Conservation (phyloP, 2,888 invertebrate genomes). For the Gasteruption jaculator region DNA sequence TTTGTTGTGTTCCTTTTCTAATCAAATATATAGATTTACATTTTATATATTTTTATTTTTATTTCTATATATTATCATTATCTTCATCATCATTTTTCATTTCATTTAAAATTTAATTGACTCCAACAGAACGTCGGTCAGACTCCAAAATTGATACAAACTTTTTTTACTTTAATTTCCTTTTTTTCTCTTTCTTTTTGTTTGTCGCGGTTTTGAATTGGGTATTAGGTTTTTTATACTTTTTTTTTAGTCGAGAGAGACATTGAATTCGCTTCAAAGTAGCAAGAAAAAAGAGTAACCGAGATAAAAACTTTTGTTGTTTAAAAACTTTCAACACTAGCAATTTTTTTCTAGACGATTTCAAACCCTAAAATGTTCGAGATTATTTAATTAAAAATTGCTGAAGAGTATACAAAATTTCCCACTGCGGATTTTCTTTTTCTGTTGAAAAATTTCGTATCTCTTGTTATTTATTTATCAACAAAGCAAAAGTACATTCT, state of each 20-base stretch:
- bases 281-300: no score
- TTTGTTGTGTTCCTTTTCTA: constrained; percentile 21
- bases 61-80: constrained; percentile 9
- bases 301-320: constrained; percentile 16
- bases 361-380: no score
- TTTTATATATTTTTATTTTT: no score
- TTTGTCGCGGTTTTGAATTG: constrained; percentile 17
- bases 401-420: no score
- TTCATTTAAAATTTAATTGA: constrained; percentile 50
- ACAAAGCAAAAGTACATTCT: no score
- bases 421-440: not conserved
- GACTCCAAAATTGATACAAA: constrained; percentile 30
- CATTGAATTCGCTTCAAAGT: no score
- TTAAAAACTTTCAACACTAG: constrained; percentile 20
- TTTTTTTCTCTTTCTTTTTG: constrained; percentile 10
- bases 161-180: constrained; percentile 17
- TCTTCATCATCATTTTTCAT: constrained; percentile 30
- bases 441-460: constrained; percentile 10
- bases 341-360: constrained; percentile 5
- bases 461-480: no score
- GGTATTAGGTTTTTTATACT: no score
- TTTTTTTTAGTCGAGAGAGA: no score
- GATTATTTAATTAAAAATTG: no score
- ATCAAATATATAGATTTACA: no score
- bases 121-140: constrained; percentile 45